phyloP scores from a whole-genome alignment of 2,113 vertebrate genomes.

The Saguinus imperator region DNA sequence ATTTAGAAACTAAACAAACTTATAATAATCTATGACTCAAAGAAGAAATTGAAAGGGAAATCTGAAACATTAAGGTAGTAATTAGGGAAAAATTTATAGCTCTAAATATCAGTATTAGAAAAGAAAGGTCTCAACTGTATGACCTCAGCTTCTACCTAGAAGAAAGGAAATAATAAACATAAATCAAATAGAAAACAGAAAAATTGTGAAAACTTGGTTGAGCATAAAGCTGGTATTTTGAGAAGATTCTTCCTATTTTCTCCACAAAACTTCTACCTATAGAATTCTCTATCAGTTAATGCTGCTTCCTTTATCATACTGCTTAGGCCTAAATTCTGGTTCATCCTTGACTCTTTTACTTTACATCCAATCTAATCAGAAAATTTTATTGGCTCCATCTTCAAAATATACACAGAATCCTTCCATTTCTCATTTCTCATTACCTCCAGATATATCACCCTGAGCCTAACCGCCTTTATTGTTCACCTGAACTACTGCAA shows the following conservation, averaged over 20 bases:
- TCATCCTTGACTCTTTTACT: background rate
- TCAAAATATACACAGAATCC: background rate
- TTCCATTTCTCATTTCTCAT: background rate
- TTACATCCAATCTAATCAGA: background rate
- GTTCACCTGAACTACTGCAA: background rate
- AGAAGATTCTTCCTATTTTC: background rate
- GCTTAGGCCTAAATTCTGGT: background rate
- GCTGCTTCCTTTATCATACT: background rate
- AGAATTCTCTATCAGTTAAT: background rate
- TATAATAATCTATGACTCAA: background rate
- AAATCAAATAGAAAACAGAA: constrained; percentile 7
- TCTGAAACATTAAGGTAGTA: background rate
- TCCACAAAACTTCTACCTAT: background rate
- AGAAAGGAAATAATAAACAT: background rate
- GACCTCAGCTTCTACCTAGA: background rate
- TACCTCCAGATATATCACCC: background rate
- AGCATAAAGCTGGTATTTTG: background rate
- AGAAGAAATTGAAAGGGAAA: background rate
- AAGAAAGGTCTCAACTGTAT: background rate
- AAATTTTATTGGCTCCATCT: background rate
- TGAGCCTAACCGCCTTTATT: background rate
- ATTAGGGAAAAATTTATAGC: background rate
- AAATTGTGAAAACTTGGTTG: background rate
- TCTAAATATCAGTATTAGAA: background rate
- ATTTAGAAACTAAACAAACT: background rate